phyloP scores from a whole-genome alignment of 2,113 vertebrate species.

The Mirza zaza region DNA sequence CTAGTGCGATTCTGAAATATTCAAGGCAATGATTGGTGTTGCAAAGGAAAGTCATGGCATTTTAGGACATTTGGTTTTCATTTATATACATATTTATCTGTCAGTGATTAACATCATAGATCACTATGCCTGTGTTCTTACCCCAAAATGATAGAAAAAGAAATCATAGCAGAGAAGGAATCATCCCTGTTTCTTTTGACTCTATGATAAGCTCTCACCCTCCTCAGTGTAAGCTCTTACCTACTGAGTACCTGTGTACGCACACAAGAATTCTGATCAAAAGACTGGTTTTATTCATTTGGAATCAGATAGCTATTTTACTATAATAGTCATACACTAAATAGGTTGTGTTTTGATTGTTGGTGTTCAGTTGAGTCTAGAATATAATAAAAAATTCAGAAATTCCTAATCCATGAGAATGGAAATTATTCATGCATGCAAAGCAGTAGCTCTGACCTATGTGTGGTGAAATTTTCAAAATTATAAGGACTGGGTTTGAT shows the following conservation, averaged over 20 bases:
- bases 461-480: constrained; percentile 28
- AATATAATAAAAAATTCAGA: constrained; percentile 42
- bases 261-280: background rate
- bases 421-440: constrained; percentile 13
- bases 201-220: background rate
- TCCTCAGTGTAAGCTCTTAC: background rate
- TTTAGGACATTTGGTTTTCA: background rate
- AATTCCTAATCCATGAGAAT: background rate
- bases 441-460: constrained; percentile 36
- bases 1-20: background rate
- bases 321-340: background rate
- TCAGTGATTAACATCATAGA: background rate
- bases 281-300: constrained; percentile 16
- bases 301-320: constrained; percentile 5
- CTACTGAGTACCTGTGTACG: background rate
- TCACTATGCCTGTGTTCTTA: background rate
- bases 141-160: background rate
- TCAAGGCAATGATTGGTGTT: background rate
- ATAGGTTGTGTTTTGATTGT: background rate
- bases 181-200: background rate
- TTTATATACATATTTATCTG: background rate
- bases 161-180: background rate
- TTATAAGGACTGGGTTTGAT: constrained; percentile 46
- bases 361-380: background rate
- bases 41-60: background rate